These are phyloP conservation scores for Halcyon chelicuti DNA, from an alignment of 2,797 vertebrate species.

Conservation along the genomic window DNA sequence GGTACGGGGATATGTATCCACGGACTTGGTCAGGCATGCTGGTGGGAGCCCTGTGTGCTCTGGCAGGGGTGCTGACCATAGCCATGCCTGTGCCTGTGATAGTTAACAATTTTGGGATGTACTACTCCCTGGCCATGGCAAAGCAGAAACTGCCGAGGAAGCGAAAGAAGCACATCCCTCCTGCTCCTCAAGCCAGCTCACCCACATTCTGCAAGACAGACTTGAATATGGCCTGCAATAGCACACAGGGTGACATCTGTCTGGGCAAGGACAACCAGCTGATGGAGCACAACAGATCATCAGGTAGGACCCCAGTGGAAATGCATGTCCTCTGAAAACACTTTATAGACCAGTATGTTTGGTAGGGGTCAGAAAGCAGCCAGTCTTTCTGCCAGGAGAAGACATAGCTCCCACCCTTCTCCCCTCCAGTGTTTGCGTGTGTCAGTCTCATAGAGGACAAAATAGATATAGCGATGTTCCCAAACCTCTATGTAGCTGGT, in stretches of 20 bases:
- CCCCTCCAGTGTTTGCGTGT: conserved; percentile 62
- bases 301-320: conserved; percentile 87
- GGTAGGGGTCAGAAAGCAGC: conserved; percentile 58
- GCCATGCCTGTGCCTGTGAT: conserved; percentile 99
- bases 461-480: conserved; percentile 52
- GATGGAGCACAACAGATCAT: conserved; percentile 89
- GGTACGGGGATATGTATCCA: conserved; percentile 98
- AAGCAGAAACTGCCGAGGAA: conserved; percentile 98
- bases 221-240: conserved; percentile 93
- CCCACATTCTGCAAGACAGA: conserved; percentile 94
- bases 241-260: conserved; percentile 90
- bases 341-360: conserved; percentile 74
- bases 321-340: conserved; percentile 66
- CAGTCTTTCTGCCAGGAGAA: conserved; percentile 72
- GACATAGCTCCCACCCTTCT: conserved; percentile 51
- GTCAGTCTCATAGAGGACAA: conserved; percentile 64
- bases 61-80: conserved; percentile 97
- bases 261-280: conserved; percentile 88
- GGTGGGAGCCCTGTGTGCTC: conserved; percentile 95
- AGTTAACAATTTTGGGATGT: conserved; percentile 99
- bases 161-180: conserved; percentile 97
- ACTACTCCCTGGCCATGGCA: conserved; percentile 98
- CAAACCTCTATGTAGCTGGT: conserved; percentile 74
- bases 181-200: conserved; percentile 88
- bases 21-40: conserved; percentile 98